These are phyloP conservation scores for Drosophila subquinaria DNA, from an alignment of 2,888 invertebrate species.

Conservation along the genomic window DNA sequence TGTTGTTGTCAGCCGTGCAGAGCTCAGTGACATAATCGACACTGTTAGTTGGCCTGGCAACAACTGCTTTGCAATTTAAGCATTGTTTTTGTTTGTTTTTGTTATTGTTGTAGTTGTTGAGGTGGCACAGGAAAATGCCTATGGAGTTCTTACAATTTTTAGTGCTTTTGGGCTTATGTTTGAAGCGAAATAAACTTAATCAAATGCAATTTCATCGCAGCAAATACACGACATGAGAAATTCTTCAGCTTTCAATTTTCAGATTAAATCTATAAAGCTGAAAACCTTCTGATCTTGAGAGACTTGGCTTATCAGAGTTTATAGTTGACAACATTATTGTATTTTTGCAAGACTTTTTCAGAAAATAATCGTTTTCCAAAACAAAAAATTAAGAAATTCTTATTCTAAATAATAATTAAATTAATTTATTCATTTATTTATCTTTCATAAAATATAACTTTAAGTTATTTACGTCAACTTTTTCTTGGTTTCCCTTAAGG, in stretches of 20 bases:
- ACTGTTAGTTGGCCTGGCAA: slow-evolving; percentile 75
- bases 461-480: neutral
- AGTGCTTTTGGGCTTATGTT: neutral
- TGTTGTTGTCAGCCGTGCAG: slow-evolving; percentile 21
- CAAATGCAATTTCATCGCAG: neutral
- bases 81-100: slow-evolving; percentile 10
- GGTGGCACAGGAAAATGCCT: slow-evolving; percentile 17
- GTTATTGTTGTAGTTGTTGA: slow-evolving; percentile 20
- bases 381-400: too few relatives aligned
- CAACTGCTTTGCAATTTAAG: slow-evolving; percentile 52
- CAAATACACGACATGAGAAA: neutral
- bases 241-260: neutral
- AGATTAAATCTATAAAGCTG: neutral
- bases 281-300: neutral
- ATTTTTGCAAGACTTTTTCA: too few relatives aligned
- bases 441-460: too few relatives aligned
- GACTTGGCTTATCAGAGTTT: neutral
- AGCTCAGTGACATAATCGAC: slow-evolving; percentile 73
- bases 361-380: too few relatives aligned
- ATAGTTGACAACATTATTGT: too few relatives aligned
- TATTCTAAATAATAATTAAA: too few relatives aligned
- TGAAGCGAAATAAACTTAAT: slow-evolving; percentile 7
- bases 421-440: too few relatives aligned
- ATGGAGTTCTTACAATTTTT: neutral
- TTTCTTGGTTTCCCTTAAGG: neutral